Evolutionary conservation across 2,113 vertebrate genomes (phyloP).

Genomic region (Pristiophorus japonicus): DNA sequence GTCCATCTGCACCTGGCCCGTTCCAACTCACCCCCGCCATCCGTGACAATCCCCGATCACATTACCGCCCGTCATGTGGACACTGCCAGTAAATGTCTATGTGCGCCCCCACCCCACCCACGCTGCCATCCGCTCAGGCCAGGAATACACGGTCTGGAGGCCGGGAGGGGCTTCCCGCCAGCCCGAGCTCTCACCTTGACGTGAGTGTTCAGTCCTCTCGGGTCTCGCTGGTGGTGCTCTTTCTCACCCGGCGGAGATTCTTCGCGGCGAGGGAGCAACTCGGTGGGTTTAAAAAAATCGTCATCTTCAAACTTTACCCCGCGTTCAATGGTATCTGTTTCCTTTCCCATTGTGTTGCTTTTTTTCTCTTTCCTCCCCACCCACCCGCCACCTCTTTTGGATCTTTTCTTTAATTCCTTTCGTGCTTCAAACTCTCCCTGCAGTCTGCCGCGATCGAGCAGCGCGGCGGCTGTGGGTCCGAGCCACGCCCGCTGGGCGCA

Average conservation of each 20-base stretch:
- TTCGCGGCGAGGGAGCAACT: background rate
- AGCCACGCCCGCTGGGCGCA: slow-evolving; percentile 23
- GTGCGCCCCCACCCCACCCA: too few species aligned
- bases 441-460: background rate
- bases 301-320: background rate
- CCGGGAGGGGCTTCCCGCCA: background rate
- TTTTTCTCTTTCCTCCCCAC: background rate
- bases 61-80: too few species aligned
- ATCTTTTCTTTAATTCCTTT: background rate
- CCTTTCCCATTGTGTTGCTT: background rate
- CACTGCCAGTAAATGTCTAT: too few species aligned
- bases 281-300: background rate
- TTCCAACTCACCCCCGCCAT: too few species aligned
- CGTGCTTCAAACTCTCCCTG: background rate
- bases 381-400: too few species aligned
- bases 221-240: background rate
- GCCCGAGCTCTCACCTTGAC: slow-evolving; percentile 6
- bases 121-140: too few species aligned
- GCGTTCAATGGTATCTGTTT: background rate
- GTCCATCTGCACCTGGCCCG: too few species aligned
- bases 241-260: background rate
- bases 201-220: background rate
- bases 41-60: too few species aligned
- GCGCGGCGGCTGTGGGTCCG: background rate
- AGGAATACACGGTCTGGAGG: background rate